Conservation (phyloP, 2,888 invertebrate genomes). For the Polydrusus tereticollis region DNA sequence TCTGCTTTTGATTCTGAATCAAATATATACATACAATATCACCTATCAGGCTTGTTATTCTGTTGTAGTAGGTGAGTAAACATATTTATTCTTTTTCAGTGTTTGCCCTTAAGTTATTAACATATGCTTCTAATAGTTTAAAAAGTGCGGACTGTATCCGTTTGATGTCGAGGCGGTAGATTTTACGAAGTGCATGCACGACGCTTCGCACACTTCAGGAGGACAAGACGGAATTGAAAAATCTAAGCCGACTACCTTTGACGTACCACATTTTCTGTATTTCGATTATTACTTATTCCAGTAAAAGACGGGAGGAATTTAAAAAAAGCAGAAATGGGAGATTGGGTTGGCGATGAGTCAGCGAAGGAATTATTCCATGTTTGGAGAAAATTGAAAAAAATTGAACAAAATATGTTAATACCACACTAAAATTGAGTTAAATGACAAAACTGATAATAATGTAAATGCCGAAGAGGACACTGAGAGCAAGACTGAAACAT, state of each 20-base stretch:
- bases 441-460: neutral
- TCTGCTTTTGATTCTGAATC: too few species aligned
- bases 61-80: too few species aligned
- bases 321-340: neutral
- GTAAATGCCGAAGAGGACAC: neutral
- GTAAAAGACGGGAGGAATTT: neutral
- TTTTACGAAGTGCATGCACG: conserved; percentile 43
- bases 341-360: neutral
- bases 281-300: conserved; percentile 44
- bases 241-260: conserved; percentile 44
- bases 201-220: conserved; percentile 29
- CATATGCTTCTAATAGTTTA: too few species aligned
- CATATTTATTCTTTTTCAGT: too few species aligned
- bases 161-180: conserved; percentile 45
- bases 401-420: neutral
- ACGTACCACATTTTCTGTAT: conserved; percentile 49
- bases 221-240: conserved; percentile 27
- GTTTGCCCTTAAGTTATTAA: too few species aligned
- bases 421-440: neutral
- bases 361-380: neutral
- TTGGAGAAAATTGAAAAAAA: neutral
- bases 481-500: conserved; percentile 3
- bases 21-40: too few species aligned
- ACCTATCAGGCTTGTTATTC: too few species aligned
- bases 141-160: conserved; percentile 49